Evolutionary conservation across 2,113 vertebrate genomes (phyloP).

Genomic region (Xenus cinereus): DNA sequence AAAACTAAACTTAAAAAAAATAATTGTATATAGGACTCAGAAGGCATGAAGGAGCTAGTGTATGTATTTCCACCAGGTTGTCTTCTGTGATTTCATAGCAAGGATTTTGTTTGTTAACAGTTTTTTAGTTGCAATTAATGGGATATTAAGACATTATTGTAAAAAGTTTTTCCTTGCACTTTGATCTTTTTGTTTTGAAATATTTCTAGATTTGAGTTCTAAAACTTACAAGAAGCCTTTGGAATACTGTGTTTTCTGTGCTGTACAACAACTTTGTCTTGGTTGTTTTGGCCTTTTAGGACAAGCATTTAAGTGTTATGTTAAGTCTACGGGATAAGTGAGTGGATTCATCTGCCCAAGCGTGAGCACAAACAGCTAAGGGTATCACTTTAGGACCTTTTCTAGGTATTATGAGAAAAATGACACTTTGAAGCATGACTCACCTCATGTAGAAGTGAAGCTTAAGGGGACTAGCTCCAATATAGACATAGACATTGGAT

Average conservation of each 20-base stretch:
- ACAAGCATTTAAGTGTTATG: background rate
- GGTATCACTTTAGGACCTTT: background rate
- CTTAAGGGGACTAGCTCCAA: background rate
- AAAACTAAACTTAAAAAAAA: background rate
- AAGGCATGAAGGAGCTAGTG: background rate
- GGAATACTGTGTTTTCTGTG: background rate
- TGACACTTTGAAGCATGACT: background rate
- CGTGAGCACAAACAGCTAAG: background rate
- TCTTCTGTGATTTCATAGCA: background rate
- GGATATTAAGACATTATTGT: background rate
- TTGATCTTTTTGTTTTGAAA: background rate
- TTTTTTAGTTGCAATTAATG: background rate
- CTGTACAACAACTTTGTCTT: background rate
- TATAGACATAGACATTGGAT: background rate
- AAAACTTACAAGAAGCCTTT: background rate
- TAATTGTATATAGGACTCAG: background rate
- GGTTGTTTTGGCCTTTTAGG: background rate
- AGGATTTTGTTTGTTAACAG: background rate
- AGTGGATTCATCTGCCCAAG: background rate
- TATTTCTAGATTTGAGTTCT: background rate
- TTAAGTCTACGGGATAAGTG: background rate
- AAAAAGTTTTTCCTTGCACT: background rate
- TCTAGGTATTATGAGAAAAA: background rate
- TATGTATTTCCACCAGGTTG: background rate
- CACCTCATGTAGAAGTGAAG: background rate